Percentiles rank a stretch among this genome's conserved stretches.
phyloP scores from a whole-genome alignment of 35 echinoderm and acorn worm genomes.

The Apostichopus californicus region DNA sequence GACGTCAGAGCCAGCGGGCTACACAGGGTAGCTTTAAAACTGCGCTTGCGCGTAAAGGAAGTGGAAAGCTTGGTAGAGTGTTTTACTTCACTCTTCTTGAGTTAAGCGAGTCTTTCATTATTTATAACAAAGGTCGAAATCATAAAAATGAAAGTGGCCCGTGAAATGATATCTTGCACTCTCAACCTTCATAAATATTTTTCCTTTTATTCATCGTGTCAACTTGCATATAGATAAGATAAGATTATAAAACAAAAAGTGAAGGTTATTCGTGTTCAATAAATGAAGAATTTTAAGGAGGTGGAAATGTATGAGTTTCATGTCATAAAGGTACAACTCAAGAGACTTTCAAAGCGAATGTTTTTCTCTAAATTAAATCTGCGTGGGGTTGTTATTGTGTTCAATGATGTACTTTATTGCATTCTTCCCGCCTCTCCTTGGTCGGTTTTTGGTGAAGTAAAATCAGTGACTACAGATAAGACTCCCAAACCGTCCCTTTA shows the following conservation, averaged over 20 bases:
- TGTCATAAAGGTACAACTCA: not conserved
- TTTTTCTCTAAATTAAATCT: not conserved
- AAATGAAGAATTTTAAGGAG: not conserved
- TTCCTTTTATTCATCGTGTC: not conserved
- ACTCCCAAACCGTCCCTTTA: too few species aligned
- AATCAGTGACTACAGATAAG: too few species aligned
- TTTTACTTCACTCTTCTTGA: too few species aligned
- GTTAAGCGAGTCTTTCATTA: not conserved
- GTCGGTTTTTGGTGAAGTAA: not conserved
- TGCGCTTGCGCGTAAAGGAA: too few species aligned
- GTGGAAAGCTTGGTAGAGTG: too few species aligned
- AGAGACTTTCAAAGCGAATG: not conserved
- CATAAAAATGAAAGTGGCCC: not conserved
- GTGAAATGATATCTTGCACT: not conserved
- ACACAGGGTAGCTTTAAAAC: too few species aligned
- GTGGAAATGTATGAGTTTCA: not conserved
- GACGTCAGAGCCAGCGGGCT: too few species aligned
- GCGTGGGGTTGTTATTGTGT: not conserved
- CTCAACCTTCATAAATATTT: not conserved
- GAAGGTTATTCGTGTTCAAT: not conserved
- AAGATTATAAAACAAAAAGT: too few species aligned
- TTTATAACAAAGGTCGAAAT: not conserved
- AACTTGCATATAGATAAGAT: not conserved
- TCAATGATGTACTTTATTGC: not conserved
- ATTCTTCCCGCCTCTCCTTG: not conserved